Evolutionary conservation across 2,797 vertebrate genomes (phyloP).

Genomic region (Peromyscus attwateri): DNA sequence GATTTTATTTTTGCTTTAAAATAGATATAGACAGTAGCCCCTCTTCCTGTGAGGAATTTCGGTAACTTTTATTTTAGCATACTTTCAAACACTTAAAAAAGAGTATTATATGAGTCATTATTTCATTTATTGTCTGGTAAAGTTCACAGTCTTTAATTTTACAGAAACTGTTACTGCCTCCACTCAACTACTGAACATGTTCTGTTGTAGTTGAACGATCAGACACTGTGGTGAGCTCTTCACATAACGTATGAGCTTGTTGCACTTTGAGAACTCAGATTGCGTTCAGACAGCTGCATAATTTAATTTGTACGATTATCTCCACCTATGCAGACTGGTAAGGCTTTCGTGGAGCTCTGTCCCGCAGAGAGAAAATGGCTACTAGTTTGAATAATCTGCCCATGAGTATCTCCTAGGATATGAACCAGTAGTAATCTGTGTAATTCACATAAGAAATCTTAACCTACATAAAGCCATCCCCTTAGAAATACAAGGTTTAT

Average conservation of each 20-base stretch:
- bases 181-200: not conserved
- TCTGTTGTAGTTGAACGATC: not conserved
- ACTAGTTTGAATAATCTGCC: slow-evolving; percentile 12
- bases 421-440: not conserved
- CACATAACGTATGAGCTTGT: not conserved
- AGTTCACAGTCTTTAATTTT: slow-evolving; percentile 56
- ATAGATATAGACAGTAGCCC: not conserved
- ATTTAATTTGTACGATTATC: slow-evolving; percentile 29
- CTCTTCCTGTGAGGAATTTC: slow-evolving; percentile 12
- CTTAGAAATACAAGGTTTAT: not conserved
- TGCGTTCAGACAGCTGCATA: slow-evolving; percentile 39
- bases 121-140: slow-evolving; percentile 49
- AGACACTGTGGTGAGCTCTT: not conserved
- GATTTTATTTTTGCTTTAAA: slow-evolving; percentile 58
- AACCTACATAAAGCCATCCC: not conserved
- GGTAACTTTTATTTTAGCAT: slow-evolving; percentile 11
- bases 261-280: not conserved
- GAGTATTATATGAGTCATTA: not conserved
- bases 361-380: not conserved
- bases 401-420: not conserved
- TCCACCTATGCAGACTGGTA: not conserved
- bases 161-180: not conserved
- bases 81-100: slow-evolving; percentile 11
- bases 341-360: not conserved
- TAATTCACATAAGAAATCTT: slow-evolving; percentile 24